phyloP scores from a whole-genome alignment of 2,888 invertebrate genomes.

The Pogonocherus hispidulus region DNA sequence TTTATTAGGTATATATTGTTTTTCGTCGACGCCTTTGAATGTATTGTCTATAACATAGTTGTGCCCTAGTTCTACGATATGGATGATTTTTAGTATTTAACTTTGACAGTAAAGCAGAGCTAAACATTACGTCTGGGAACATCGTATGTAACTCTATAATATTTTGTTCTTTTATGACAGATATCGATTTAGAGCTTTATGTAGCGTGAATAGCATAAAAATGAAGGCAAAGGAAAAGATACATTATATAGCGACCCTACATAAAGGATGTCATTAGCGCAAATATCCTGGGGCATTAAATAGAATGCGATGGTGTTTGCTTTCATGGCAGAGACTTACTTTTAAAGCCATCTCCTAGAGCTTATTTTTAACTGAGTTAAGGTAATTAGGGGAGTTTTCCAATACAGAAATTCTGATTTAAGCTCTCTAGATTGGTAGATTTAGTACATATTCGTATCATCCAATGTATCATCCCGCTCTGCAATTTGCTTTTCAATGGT shows the following conservation, averaged over 20 bases:
- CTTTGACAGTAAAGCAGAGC: too few relatives aligned
- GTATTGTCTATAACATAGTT: too few relatives aligned
- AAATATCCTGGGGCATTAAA: conserved; percentile 58
- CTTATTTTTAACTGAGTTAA: conserved; percentile 5
- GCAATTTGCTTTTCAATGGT: too few relatives aligned
- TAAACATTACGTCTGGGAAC: too few relatives aligned
- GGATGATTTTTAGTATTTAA: too few relatives aligned
- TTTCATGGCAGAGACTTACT: conserved; percentile 8
- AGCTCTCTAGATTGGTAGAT: too few relatives aligned
- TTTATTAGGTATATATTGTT: too few relatives aligned
- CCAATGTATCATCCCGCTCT: too few relatives aligned
- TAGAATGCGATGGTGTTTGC: conserved; percentile 19
- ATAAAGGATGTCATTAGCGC: conserved; percentile 65
- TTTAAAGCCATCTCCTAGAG: neutral
- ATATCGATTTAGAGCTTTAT: conserved; percentile 50
- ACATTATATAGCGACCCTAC: conserved; percentile 59
- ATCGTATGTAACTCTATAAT: conserved; percentile 14
- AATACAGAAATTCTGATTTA: neutral
- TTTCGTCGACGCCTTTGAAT: too few relatives aligned
- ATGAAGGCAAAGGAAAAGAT: conserved; percentile 59
- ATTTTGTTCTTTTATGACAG: conserved; percentile 24
- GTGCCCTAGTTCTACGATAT: too few relatives aligned
- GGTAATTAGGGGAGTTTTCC: neutral
- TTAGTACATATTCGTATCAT: too few relatives aligned
- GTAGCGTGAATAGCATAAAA: conserved; percentile 60